A percentile compares a stretch with the other conserved stretches of the same genome.
These are phyloP conservation scores for Physella acuta DNA, from an alignment of 1,140 invertebrate species.

Conservation along the genomic window DNA sequence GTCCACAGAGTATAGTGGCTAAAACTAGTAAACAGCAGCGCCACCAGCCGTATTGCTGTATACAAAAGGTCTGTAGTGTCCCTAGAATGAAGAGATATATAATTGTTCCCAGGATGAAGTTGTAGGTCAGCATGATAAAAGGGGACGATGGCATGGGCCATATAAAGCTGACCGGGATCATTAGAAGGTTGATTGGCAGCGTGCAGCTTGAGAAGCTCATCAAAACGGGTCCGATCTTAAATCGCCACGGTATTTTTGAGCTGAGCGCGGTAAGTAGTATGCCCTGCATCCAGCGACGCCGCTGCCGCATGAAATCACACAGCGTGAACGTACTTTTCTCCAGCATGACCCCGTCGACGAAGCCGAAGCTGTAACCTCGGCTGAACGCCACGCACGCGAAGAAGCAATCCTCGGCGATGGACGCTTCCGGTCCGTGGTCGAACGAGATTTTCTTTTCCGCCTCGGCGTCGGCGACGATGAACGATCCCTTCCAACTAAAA, in stretches of 20 bases:
- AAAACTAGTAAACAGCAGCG: slow-evolving; percentile 79
- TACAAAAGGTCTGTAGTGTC: slow-evolving; percentile 89
- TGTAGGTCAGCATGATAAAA: slow-evolving; percentile 82
- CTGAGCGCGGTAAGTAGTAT: slow-evolving; percentile 93
- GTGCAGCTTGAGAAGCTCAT: slow-evolving; percentile 96
- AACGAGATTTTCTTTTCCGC: slow-evolving; percentile 89
- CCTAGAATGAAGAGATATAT: slow-evolving; percentile 97
- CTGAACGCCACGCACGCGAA: slow-evolving; percentile 86
- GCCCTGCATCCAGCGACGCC: slow-evolving; percentile 95
- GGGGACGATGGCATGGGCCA: slow-evolving; percentile 77
- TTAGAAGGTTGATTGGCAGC: slow-evolving; percentile 87
- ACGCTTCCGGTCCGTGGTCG: slow-evolving; percentile 91
- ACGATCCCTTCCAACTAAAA: slow-evolving; percentile 86
- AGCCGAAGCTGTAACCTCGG: slow-evolving; percentile 62
- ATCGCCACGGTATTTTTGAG: slow-evolving; percentile 76
- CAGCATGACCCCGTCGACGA: slow-evolving; percentile 82
- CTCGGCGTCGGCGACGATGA: slow-evolving; percentile 70
- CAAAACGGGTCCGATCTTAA: slow-evolving; percentile 82
- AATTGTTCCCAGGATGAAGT: slow-evolving; percentile 86
- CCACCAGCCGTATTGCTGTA: slow-evolving; percentile 79
- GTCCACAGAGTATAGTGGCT: slow-evolving; percentile 81
- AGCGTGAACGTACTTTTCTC: slow-evolving; percentile 95
- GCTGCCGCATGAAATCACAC: slow-evolving; percentile 91
- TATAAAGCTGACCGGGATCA: slow-evolving; percentile 78
- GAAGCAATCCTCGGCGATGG: slow-evolving; percentile 95